Evolutionary conservation across 30 jellyfish, hydroid and myxozoan species (phyloP).

Genomic region (Nemopilema nomurai): DNA sequence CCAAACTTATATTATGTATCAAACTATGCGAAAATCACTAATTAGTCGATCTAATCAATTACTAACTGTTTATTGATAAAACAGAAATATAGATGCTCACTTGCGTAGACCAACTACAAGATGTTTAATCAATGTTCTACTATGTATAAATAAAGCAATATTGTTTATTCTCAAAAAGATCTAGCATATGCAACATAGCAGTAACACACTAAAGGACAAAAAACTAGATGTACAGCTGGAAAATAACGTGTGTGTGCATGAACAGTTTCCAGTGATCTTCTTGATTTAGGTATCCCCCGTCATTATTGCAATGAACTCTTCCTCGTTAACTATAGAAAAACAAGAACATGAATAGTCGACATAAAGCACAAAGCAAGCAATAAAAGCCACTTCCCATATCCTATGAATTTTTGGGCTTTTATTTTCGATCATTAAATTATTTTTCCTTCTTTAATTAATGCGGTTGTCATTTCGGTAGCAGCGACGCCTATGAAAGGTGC

Average conservation of each 20-base stretch:
- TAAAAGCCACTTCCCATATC: too few relatives aligned
- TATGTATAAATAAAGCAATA: neutral
- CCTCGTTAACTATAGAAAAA: slow-evolving; percentile 78
- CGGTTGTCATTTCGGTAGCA: too few relatives aligned
- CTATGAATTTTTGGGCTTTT: too few relatives aligned
- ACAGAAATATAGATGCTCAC: neutral
- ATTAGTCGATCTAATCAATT: neutral
- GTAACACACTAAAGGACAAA: neutral
- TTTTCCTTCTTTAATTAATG: too few relatives aligned
- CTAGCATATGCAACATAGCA: neutral
- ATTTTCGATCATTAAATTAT: too few relatives aligned
- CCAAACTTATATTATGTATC: neutral
- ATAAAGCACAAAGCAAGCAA: neutral
- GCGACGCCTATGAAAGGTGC: too few relatives aligned
- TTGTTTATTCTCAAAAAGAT: neutral
- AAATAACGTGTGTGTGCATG: neutral
- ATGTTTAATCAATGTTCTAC: neutral
- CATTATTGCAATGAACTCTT: slow-evolving; percentile 92
- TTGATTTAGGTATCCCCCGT: slow-evolving; percentile 88
- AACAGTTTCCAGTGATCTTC: neutral
- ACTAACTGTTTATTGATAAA: too few relatives aligned
- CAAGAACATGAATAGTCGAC: neutral
- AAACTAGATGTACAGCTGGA: neutral
- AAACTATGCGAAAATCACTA: neutral
- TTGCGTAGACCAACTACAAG: neutral